Conservation (phyloP, 1,140 invertebrate species). For the Babylonia areolata region DNA sequence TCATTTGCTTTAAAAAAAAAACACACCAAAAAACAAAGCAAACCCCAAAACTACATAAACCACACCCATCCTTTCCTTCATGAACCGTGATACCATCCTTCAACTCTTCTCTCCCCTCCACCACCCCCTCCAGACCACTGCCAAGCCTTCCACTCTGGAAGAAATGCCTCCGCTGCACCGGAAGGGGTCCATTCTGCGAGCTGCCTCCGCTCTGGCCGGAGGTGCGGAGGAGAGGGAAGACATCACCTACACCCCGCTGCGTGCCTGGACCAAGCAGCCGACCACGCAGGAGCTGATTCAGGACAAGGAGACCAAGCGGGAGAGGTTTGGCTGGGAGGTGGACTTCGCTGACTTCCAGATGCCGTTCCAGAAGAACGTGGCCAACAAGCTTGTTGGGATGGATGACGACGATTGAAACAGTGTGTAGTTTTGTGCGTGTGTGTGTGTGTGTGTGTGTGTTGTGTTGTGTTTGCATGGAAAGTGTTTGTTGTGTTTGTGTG, state of each 20-base stretch:
- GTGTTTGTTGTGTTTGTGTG: background rate
- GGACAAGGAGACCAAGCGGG: slow-evolving; percentile 60
- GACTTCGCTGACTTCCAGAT: slow-evolving; percentile 76
- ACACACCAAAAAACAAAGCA: too few relatives aligned
- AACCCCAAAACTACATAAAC: too few relatives aligned
- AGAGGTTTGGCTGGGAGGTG: slow-evolving; percentile 74
- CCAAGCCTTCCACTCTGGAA: slow-evolving; percentile 16
- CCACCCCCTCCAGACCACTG: background rate
- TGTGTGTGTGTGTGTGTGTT: background rate
- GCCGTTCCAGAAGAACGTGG: slow-evolving; percentile 75
- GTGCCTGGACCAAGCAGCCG: slow-evolving; percentile 73
- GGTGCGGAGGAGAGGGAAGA: slow-evolving; percentile 72
- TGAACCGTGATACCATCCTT: too few relatives aligned
- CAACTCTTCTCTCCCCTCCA: too few relatives aligned
- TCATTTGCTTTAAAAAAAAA: too few relatives aligned
- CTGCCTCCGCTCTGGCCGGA: slow-evolving; percentile 72
- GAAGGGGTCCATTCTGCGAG: slow-evolving; percentile 71
- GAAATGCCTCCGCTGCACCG: slow-evolving; percentile 54
- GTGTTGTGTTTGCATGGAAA: background rate
- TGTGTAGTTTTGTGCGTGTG: too few relatives aligned
- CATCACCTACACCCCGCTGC: slow-evolving; percentile 72
- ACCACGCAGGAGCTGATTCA: slow-evolving; percentile 70
- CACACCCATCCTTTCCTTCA: too few relatives aligned
- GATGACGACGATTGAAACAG: slow-evolving; percentile 58
- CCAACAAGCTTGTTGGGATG: slow-evolving; percentile 56